Evolutionary conservation across 2,113 vertebrate species (phyloP), one percentile per base, ranked within the genome.

Genomic region (Ginglymostoma cirratum): DNA sequence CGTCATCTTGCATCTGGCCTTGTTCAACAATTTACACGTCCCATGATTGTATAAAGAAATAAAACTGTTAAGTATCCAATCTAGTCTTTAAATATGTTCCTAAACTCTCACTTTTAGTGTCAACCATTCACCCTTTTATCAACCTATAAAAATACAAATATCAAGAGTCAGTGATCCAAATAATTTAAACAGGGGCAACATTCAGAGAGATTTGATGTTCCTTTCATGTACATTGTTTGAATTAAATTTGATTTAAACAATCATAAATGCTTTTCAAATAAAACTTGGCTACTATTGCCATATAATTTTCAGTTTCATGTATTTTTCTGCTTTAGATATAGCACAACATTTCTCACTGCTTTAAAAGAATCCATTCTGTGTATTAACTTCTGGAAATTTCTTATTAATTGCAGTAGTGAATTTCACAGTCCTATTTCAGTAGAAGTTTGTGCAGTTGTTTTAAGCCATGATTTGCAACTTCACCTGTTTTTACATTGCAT

Each of bases 401-500:
- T 21, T 17, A 93, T 93, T 66, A n/a, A 66, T 66, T 38, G 23
- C 52, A 30, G 30, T 27, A 17, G 14, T 90, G 55, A 52, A 93
- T 66, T 93, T 38, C 15, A 8, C 6, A 66, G 89, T 1, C 23
- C 19, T 67, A 61, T 21, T 38, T 6, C 52, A 30, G 45, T 10
- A 42, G n/a, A 93, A 66, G 17, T 6, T 21, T 93, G 61, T 38
- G 38, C 34, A 21, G 34, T 93, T 93, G 89, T 34, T 93, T 93
- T 66, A 93, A 93, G 34, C 38, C 34, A 38, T 38, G 61, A 42
- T 93, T 93, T 93, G 55, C 89, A 65, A 34, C 55, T n/a, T 65
- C 65, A 90, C 19, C 61, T 93, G 89, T 34, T 93, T 93, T 93
- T 93, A 93, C 34, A 93, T 66, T 93, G 61, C 61, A 93, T 93